phyloP scores from a whole-genome alignment of 2,113 vertebrate genomes.

The Gracilinanus agilis region DNA sequence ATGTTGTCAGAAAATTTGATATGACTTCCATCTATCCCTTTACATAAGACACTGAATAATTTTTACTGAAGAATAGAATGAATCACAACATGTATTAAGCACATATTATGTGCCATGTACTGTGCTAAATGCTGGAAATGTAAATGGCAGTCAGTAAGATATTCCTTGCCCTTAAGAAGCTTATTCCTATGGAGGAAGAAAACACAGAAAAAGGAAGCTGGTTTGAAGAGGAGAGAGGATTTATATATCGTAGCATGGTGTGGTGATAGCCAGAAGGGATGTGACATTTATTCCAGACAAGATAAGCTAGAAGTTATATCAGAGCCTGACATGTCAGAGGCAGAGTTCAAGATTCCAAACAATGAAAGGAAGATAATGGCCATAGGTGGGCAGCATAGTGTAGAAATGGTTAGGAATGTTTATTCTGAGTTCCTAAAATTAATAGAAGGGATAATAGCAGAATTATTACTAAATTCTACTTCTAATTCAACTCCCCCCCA shows the following conservation, averaged over 20 bases:
- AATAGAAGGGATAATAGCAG: neutral
- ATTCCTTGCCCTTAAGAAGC: neutral
- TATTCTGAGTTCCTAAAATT: neutral
- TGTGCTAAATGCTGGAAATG: neutral
- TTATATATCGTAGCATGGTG: no score
- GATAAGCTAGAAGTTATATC: neutral
- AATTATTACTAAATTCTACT: neutral
- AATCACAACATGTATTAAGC: neutral
- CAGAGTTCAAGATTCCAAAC: neutral
- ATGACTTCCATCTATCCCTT: neutral
- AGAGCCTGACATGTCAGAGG: neutral
- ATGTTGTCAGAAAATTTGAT: neutral
- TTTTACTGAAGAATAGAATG: neutral
- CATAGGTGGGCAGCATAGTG: neutral
- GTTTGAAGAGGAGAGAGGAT: neutral
- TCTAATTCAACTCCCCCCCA: neutral
- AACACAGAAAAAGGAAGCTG: neutral
- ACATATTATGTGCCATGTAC: neutral
- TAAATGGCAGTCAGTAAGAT: neutral
- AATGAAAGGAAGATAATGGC: neutral
- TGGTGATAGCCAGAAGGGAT: neutral
- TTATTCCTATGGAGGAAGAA: neutral
- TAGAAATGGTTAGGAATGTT: neutral
- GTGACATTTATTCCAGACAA: neutral
- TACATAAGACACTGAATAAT: neutral